A percentile compares a stretch with the other conserved stretches of the same genome.
Evolutionary conservation across 2,888 invertebrate species (phyloP).

Genomic region (Microplitis deprimator): DNA sequence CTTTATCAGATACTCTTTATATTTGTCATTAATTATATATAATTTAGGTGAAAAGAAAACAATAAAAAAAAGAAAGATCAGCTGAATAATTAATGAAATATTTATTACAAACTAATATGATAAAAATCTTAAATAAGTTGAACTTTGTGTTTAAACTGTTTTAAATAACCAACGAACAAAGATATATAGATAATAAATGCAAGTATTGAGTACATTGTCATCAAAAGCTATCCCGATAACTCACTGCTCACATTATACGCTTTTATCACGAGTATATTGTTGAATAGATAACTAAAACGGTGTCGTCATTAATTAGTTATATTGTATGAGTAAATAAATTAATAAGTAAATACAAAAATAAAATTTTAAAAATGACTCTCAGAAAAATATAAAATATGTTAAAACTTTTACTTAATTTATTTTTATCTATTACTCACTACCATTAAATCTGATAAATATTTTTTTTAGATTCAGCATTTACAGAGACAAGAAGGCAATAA

Average conservation of each 20-base stretch:
- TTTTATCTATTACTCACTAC: not conserved
- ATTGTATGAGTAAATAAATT: not conserved
- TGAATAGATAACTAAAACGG: constrained; percentile 9
- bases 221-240: constrained; percentile 3
- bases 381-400: not conserved
- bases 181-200: constrained; percentile 11
- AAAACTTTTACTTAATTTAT: not conserved
- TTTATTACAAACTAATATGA: not conserved
- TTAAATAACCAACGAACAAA: constrained; percentile 1
- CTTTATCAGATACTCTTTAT: too few species aligned
- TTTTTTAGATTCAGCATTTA: constrained; percentile 80
- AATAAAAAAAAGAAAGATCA: not conserved
- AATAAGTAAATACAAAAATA: not conserved
- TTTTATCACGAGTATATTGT: constrained; percentile 4
- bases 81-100: not conserved
- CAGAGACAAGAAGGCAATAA: constrained; percentile 74
- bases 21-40: not conserved
- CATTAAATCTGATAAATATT: not conserved
- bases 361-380: not conserved
- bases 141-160: constrained; percentile 6
- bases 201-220: constrained; percentile 11
- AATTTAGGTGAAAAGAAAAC: not conserved
- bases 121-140: not conserved
- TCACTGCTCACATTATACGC: not conserved
- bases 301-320: constrained; percentile 3